Conservation (phyloP, 1,140 invertebrate species). For the Ceratina japonica region DNA sequence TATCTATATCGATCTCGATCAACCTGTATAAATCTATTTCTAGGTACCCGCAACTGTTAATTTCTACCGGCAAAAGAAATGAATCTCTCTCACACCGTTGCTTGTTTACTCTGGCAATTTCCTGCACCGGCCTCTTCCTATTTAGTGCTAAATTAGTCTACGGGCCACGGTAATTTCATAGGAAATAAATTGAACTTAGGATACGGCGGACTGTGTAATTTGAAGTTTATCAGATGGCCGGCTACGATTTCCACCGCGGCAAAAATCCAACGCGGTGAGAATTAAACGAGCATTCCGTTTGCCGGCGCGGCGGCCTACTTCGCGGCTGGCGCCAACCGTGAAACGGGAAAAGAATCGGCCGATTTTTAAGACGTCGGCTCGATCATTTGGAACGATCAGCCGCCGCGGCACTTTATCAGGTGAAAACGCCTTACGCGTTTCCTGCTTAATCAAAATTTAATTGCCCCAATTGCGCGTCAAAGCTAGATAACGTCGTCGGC, state of each 20-base stretch:
- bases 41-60: neutral
- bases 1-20: neutral
- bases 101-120: too few species aligned
- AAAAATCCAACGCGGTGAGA: constrained; percentile 4
- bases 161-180: too few species aligned
- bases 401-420: neutral
- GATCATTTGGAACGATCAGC: constrained; percentile 2
- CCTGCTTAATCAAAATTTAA: neutral
- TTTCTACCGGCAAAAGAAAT: neutral
- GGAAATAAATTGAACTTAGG: too few species aligned
- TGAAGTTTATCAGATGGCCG: too few species aligned
- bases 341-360: constrained; percentile 26
- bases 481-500: too few species aligned
- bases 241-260: neutral
- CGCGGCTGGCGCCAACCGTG: constrained; percentile 21
- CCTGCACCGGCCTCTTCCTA: too few species aligned
- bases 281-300: neutral
- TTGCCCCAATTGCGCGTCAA: too few species aligned
- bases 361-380: constrained; percentile 1
- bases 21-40: neutral
- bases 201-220: too few species aligned
- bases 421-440: neutral
- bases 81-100: too few species aligned
- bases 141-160: too few species aligned
- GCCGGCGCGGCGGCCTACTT: constrained; percentile 27